These are phyloP conservation scores for Triplophysa dalaica DNA, from an alignment of 2,113 vertebrate genomes.

Conservation along the genomic window DNA sequence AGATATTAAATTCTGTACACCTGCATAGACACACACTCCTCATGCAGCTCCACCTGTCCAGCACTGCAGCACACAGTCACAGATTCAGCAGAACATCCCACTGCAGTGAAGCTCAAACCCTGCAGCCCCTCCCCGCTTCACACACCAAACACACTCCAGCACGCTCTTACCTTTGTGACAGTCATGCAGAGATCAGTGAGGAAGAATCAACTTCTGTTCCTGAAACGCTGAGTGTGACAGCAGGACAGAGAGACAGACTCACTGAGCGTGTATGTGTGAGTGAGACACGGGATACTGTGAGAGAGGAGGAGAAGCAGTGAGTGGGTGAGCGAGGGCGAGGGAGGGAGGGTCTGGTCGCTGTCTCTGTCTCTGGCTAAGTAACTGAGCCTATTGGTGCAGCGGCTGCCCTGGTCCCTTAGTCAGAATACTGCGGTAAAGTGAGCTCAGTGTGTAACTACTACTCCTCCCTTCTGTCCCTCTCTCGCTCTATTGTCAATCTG, in stretches of 20 bases:
- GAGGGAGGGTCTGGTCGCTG: conserved; percentile 68
- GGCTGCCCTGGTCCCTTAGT: conserved; percentile 42
- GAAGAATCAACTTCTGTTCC: conserved; percentile 71
- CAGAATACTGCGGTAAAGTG: conserved; percentile 72
- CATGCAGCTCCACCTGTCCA: conserved; percentile 27
- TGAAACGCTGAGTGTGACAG: conserved; percentile 62
- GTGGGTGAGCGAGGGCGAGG: conserved; percentile 52
- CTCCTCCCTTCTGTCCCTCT: conserved; percentile 42
- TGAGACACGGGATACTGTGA: conserved; percentile 20
- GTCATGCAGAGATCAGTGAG: conserved; percentile 85
- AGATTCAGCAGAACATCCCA: conserved; percentile 35
- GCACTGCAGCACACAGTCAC: conserved; percentile 45
- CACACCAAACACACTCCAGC: conserved; percentile 4
- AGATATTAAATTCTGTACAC: not conserved
- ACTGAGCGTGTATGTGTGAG: not conserved
- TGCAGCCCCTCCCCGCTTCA: conserved; percentile 41
- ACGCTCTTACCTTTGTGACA: conserved; percentile 87
- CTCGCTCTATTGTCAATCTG: conserved; percentile 53
- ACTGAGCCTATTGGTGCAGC: conserved; percentile 47
- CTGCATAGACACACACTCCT: conserved; percentile 1
- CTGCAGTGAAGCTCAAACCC: conserved; percentile 10
- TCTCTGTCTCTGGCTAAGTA: conserved; percentile 62
- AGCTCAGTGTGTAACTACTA: conserved; percentile 68
- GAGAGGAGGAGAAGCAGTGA: conserved; percentile 42
- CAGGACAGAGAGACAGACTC: conserved; percentile 2